A percentile compares a stretch with the other conserved stretches of the same genome.
Evolutionary conservation across 2,113 vertebrate genomes (phyloP).

Genomic region (Lepus americanus): DNA sequence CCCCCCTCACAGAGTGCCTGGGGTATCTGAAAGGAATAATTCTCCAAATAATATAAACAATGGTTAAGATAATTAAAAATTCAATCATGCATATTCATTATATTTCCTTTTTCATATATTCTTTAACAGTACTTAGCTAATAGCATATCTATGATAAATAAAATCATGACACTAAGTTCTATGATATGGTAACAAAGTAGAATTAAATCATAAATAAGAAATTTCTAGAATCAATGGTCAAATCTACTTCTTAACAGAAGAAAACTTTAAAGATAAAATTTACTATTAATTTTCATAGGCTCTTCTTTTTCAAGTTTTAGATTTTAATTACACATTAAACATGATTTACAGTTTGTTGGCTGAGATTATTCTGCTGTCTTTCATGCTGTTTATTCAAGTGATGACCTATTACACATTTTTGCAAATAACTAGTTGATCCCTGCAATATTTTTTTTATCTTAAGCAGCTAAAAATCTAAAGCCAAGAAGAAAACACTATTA

Average conservation of each 20-base stretch:
- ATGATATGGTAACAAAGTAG: not conserved
- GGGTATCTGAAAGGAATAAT: not conserved
- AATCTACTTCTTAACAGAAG: not conserved
- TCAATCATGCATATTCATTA: not conserved
- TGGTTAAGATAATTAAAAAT: not conserved
- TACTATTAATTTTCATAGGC: not conserved
- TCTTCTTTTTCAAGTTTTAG: not conserved
- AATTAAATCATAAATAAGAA: not conserved
- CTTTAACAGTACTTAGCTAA: not conserved
- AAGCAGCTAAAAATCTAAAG: slow-evolving; percentile 30
- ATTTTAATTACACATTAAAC: slow-evolving; percentile 15
- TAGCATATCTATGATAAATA: not conserved
- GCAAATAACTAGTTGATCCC: slow-evolving; percentile 21
- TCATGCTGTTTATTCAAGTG: not conserved
- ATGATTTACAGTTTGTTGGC: not conserved
- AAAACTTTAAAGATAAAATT: not conserved
- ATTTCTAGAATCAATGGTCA: not conserved
- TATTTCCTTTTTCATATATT: not conserved
- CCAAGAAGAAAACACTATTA: slow-evolving; percentile 13
- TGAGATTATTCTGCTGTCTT: not conserved
- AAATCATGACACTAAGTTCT: not conserved
- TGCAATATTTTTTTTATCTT: slow-evolving; percentile 39
- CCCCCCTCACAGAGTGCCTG: not conserved
- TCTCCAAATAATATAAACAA: not conserved
- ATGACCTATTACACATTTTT: slow-evolving; percentile 54